Evolutionary conservation across 2,888 invertebrate genomes (phyloP).

Genomic region (Resseliella maxima): DNA sequence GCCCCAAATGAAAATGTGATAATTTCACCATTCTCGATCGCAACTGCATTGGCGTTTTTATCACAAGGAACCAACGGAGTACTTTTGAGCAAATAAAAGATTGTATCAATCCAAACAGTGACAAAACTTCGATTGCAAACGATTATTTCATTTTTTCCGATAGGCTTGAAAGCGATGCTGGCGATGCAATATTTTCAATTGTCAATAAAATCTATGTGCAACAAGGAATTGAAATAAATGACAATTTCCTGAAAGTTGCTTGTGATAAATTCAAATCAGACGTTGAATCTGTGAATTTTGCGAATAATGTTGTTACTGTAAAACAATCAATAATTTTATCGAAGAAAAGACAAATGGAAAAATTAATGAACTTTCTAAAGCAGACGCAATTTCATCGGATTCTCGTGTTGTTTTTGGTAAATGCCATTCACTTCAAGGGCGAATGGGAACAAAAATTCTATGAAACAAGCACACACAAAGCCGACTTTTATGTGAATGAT

Average conservation of each 20-base stretch:
- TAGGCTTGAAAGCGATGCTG: constrained; percentile 60
- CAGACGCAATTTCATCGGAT: constrained; percentile 68
- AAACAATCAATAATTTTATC: constrained; percentile 79
- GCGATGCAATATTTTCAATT: constrained; percentile 67
- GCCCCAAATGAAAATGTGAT: constrained; percentile 72
- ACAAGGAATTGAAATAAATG: constrained; percentile 69
- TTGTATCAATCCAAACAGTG: neutral
- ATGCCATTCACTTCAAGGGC: constrained; percentile 85
- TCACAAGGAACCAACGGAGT: constrained; percentile 77
- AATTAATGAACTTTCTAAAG: constrained; percentile 77
- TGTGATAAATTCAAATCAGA: constrained; percentile 73
- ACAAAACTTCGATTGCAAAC: neutral
- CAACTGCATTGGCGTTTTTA: constrained; percentile 77
- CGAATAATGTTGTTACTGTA: constrained; percentile 66
- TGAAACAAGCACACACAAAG: constrained; percentile 69
- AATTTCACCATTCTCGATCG: constrained; percentile 80
- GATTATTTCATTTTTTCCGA: neutral
- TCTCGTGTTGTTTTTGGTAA: constrained; percentile 77
- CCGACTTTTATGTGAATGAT: constrained; percentile 73
- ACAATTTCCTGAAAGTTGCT: constrained; percentile 70
- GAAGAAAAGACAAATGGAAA: constrained; percentile 78
- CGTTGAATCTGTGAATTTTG: constrained; percentile 73
- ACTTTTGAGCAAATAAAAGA: neutral
- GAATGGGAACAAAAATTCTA: constrained; percentile 75
- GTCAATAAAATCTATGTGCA: constrained; percentile 79